Conservation (phyloP, 2,888 invertebrate genomes). For the Chrysolina haemoptera region DNA sequence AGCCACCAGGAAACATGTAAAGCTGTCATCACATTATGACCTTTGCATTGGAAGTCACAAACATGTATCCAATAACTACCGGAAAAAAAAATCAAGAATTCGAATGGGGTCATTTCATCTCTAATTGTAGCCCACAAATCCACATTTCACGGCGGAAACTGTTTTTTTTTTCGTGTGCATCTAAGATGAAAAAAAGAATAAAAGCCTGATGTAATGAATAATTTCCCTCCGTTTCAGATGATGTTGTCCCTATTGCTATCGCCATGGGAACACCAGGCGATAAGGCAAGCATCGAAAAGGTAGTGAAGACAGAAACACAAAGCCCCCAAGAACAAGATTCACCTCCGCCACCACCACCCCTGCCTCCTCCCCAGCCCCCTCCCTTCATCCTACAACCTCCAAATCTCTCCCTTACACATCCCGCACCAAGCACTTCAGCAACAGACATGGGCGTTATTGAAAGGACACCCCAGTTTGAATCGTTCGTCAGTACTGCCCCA, state of each 20-base stretch:
- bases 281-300: constrained; percentile 67
- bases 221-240: constrained; percentile 62
- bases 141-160: no score
- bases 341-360: constrained; percentile 24
- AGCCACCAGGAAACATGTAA: no score
- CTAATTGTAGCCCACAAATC: no score
- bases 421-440: not conserved
- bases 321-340: constrained; percentile 40
- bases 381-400: constrained; percentile 23
- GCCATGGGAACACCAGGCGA: constrained; percentile 72
- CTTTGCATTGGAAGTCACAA: no score
- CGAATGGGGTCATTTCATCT: no score
- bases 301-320: constrained; percentile 51
- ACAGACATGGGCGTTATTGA: constrained; percentile 56
- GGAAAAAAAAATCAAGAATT: no score
- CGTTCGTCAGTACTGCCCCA: constrained; percentile 49
- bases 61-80: no score
- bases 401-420: constrained; percentile 28
- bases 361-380: constrained; percentile 18
- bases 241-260: constrained; percentile 70
- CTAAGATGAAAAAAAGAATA: no score
- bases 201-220: not conserved
- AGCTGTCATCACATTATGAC: no score
- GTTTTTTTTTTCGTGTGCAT: no score
- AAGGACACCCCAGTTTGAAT: constrained; percentile 52